Conservation (phyloP, 1,140 invertebrate species). For the Sipha flava region DNA sequence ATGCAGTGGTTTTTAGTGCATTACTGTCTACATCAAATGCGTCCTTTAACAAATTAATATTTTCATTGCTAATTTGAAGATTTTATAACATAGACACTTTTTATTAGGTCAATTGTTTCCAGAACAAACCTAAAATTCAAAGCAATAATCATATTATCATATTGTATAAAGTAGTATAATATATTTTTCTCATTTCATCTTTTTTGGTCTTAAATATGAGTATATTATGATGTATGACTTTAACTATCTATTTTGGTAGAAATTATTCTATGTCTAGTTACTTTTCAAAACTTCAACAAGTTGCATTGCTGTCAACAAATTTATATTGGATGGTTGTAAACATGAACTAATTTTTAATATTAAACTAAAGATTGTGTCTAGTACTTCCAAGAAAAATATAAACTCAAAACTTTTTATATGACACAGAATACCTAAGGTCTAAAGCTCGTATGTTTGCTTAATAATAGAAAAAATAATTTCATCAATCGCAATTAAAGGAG, state of each 20-base stretch:
- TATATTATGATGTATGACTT: not conserved
- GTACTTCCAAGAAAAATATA: too few relatives aligned
- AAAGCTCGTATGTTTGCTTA: not conserved
- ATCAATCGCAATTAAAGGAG: constrained; percentile 16
- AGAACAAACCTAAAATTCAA: not conserved
- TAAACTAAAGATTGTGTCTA: too few relatives aligned
- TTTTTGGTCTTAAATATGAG: not conserved
- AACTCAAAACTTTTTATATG: too few relatives aligned
- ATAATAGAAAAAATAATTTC: not conserved
- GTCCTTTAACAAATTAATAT: not conserved
- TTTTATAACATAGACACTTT: not conserved
- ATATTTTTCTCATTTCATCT: not conserved
- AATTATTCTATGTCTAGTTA: not conserved
- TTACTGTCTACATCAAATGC: not conserved
- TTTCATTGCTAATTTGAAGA: not conserved
- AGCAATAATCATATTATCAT: not conserved
- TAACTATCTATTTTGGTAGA: not conserved
- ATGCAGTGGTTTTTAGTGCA: not conserved
- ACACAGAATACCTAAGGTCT: too few relatives aligned
- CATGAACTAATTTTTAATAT: constrained; percentile 31
- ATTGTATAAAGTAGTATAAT: not conserved
- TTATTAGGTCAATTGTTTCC: not conserved
- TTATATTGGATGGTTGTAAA: constrained; percentile 13
- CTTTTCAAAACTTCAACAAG: not conserved
- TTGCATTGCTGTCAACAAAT: constrained; percentile 30